Percentiles rank a stretch among this genome's conserved stretches.
Evolutionary conservation across 2,113 vertebrate genomes (phyloP).

Genomic region (Gallinago undulata): DNA sequence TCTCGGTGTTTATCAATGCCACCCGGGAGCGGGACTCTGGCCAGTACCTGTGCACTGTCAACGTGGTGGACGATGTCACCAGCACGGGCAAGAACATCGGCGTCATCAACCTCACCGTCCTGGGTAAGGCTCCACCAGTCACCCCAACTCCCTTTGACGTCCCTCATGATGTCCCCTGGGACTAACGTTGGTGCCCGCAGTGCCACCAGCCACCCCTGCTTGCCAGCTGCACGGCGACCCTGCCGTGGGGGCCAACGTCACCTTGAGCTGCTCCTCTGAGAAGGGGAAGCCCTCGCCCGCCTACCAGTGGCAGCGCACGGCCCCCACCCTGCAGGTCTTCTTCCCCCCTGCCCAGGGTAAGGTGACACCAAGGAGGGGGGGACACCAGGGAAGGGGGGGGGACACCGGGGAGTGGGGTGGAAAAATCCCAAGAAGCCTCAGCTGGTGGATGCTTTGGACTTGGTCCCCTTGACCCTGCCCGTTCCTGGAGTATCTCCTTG

Average conservation of each 20-base stretch:
- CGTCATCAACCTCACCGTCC: constrained; percentile 79
- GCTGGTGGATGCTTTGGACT: not conserved
- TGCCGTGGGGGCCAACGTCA: constrained; percentile 82
- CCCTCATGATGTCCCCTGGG: fast-evolving
- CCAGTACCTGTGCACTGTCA: constrained; percentile 82
- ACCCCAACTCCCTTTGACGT: fast-evolving
- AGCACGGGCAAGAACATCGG: constrained; percentile 32
- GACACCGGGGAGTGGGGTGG: not conserved
- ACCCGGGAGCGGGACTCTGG: constrained; percentile 85
- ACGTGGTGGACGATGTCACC: constrained; percentile 68
- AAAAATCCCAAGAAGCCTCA: not conserved
- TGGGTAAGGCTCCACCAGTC: constrained; percentile 67
- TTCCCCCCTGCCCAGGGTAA: constrained; percentile 84
- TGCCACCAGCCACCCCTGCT: constrained; percentile 84
- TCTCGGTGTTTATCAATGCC: constrained; percentile 86
- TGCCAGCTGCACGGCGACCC: constrained; percentile 80
- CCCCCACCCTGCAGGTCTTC: constrained; percentile 79
- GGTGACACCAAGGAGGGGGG: not conserved
- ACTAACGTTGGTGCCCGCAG: constrained; percentile 39
- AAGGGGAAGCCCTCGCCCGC: constrained; percentile 83
- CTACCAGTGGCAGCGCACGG: constrained; percentile 83
- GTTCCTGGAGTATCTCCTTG: too few species aligned
- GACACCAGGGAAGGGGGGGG: too few species aligned
- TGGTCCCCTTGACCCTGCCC: too few species aligned
- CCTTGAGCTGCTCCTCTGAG: constrained; percentile 84